Evolutionary conservation across 2,797 vertebrate species (phyloP).

Genomic region (Mycteria americana): DNA sequence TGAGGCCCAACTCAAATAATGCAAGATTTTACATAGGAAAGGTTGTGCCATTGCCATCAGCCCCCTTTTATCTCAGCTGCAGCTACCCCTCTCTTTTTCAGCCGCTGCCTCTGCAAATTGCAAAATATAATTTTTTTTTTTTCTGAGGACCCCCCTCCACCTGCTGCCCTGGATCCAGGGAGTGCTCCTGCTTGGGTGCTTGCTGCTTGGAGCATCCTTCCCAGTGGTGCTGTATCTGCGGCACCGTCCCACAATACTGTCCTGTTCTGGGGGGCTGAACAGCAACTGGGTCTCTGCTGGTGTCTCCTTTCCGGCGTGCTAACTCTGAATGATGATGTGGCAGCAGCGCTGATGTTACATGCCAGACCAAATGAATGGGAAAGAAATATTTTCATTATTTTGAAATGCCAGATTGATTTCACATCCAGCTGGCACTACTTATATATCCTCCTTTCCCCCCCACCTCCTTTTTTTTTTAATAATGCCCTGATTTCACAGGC

Average conservation of each 20-base stretch:
- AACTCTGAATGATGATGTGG: neutral
- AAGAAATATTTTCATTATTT: constrained; percentile 49
- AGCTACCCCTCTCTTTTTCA: neutral
- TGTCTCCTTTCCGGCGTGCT: neutral
- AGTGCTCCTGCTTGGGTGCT: neutral
- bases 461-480: neutral
- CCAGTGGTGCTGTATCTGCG: fast-evolving
- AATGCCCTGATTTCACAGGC: neutral
- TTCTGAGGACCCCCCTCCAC: neutral
- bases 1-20: neutral
- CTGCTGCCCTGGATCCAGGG: neutral
- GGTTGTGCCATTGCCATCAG: neutral
- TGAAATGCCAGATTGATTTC: constrained; percentile 42
- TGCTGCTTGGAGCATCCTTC: neutral
- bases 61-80: neutral
- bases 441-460: neutral
- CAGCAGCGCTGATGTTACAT: neutral
- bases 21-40: neutral
- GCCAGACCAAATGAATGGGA: constrained; percentile 40
- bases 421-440: constrained; percentile 10
- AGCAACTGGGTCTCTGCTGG: neutral
- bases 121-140: neutral
- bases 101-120: neutral
- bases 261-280: neutral
- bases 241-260: neutral